Base-by-base conservation (phyloP, 2,797 vertebrate species). In the Bryconaethiops microstoma region DNA sequence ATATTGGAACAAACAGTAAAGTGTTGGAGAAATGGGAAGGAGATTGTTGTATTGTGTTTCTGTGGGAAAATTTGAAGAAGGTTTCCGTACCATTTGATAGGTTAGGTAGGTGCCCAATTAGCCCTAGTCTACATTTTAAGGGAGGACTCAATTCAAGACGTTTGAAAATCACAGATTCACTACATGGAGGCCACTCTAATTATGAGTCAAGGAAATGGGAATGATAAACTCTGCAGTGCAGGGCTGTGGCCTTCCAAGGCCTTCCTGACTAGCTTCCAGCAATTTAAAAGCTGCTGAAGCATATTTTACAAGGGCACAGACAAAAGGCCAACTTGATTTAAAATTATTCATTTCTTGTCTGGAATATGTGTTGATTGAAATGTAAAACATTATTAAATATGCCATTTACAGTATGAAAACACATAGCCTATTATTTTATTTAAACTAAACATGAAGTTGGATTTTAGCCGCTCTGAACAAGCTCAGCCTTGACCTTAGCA, bases 261-360 rank as follows among this genome's bases (percentile, higher is more conserved):
- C 13, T 21, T 40, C 40, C 60, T 42, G 39, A 19, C 4, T 88
- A 86, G 88, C 84, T 82, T 76, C 62, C 81, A 77, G 77, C 52
- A 65, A 23, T 25, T 79, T 57, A 72, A 60, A 67, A 68, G 80
- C 85, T 88, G 65, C 59, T 54, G 35, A 57, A 69, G 25, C 76
- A 50, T 35, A 73, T 75, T 82, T 82, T 80, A 54, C 78, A 85
- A 77, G 40, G 64, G 65, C 65, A 68, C 74, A 62, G 10, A 39
- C 42, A 63, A 62, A 78, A 80, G 74, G 70, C 75, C 12, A 52
- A 60, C n/a, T 82, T 57, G 64, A 72, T 74, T 29, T 60, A 72
- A 62, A 73, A 68, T n/a, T 19, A 68, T 5, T 23, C 7, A 4
- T 59, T 59, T 59, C 59, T 25, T 4, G 59, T 23, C 21, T 60